phyloP scores from a whole-genome alignment of 2,888 invertebrate genomes.

The Cetonia aurata region DNA sequence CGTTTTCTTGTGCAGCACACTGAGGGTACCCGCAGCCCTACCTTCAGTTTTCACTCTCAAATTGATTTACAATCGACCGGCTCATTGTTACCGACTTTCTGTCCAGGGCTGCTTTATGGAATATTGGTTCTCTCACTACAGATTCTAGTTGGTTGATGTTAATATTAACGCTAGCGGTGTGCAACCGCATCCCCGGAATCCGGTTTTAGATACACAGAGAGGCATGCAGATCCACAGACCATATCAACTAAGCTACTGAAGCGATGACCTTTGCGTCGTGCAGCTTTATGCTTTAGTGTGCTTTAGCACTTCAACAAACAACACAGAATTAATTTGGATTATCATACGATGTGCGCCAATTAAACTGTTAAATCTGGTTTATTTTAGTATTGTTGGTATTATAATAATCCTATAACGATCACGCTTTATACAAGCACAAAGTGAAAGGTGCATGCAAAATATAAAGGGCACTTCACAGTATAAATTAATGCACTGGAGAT shows the following conservation, averaged over 20 bases:
- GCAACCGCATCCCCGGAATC: constrained; percentile 13
- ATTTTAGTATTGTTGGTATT: constrained; percentile 4
- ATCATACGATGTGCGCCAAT: constrained; percentile 13
- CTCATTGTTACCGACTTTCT: too few species aligned
- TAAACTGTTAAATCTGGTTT: constrained; percentile 20
- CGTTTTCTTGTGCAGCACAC: too few species aligned
- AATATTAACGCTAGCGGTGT: constrained; percentile 28
- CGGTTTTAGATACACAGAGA: constrained; percentile 20
- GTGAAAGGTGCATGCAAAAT: too few species aligned
- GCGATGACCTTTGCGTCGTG: constrained; percentile 23
- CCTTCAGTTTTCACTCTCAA: too few species aligned
- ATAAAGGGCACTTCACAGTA: too few species aligned
- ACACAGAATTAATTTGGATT: constrained; percentile 21
- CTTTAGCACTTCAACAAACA: constrained; percentile 33
- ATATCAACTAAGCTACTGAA: constrained; percentile 31
- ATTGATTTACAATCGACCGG: too few species aligned
- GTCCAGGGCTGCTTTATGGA: background rate
- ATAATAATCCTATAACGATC: too few species aligned
- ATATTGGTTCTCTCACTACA: constrained; percentile 11
- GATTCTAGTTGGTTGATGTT: constrained; percentile 12
- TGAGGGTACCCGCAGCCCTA: too few species aligned
- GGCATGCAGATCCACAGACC: background rate
- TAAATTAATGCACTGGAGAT: too few species aligned
- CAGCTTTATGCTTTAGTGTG: constrained; percentile 20
- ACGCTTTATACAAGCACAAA: too few species aligned